Evolutionary conservation across 2,888 invertebrate species (phyloP).

Genomic region (Isoperla grammatica): DNA sequence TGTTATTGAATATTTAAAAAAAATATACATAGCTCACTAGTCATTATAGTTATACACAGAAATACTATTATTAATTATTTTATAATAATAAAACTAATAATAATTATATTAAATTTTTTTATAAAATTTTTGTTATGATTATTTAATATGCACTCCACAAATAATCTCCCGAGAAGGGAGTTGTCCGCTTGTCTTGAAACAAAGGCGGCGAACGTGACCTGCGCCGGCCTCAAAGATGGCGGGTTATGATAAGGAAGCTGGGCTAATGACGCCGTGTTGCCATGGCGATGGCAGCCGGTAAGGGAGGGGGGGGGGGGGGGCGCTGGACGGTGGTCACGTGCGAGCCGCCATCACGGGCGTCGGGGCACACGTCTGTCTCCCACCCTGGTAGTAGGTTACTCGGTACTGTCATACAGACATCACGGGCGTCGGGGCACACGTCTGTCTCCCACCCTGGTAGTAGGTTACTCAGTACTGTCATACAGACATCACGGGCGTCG

Average conservation of each 20-base stretch:
- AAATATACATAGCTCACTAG: too few species aligned
- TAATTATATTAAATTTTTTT: too few species aligned
- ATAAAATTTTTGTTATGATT: too few species aligned
- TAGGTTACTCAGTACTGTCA: neutral
- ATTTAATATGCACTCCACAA: too few species aligned
- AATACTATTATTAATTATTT: too few species aligned
- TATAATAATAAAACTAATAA: too few species aligned
- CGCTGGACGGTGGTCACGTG: conserved; percentile 24
- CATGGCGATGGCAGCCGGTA: conserved; percentile 42
- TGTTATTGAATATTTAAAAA: too few species aligned
- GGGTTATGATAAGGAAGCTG: conserved; percentile 50
- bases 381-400: neutral
- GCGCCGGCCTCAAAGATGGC: conserved; percentile 39
- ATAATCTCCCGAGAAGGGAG: too few species aligned
- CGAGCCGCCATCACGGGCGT: conserved; percentile 13
- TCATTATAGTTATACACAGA: too few species aligned
- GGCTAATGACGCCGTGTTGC: conserved; percentile 51
- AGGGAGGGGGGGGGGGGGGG: conserved; percentile 35
- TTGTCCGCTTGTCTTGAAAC: too few species aligned
- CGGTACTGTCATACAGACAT: neutral
- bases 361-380: conserved; percentile 12
- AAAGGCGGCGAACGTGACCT: conserved; percentile 19
- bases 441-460: neutral
- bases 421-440: conserved; percentile 14
- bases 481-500: conserved; percentile 10